These are phyloP conservation scores for Lomographa bimaculata DNA, from an alignment of 2,888 invertebrate genomes.

Conservation along the genomic window DNA sequence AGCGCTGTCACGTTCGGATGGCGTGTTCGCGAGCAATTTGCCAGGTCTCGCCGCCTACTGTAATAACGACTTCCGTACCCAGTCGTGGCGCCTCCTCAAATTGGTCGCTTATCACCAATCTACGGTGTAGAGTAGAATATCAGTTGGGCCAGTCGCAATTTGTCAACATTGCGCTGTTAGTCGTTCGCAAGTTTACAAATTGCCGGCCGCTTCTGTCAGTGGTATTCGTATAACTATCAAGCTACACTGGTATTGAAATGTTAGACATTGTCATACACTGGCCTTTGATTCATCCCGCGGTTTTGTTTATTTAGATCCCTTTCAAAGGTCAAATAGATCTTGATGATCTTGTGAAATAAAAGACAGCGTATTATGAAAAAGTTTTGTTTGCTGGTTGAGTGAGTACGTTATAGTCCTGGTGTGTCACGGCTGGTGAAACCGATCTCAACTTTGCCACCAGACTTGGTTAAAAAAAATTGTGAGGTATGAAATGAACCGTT, in stretches of 20 bases:
- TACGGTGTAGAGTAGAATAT: slow-evolving; percentile 76
- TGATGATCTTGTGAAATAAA: too few relatives aligned
- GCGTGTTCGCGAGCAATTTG: slow-evolving; percentile 80
- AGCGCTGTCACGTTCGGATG: slow-evolving; percentile 81
- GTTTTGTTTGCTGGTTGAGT: too few relatives aligned
- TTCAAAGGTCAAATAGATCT: too few relatives aligned
- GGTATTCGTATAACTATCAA: too few relatives aligned
- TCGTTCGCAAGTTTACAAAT: slow-evolving; percentile 51
- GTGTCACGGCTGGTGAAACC: too few relatives aligned
- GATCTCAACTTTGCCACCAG: too few relatives aligned
- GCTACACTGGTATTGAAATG: slow-evolving; percentile 7
- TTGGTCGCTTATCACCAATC: slow-evolving; percentile 84
- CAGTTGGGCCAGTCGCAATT: slow-evolving; percentile 73
- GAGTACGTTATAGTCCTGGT: too few relatives aligned
- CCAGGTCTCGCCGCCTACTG: slow-evolving; percentile 79
- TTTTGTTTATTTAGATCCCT: too few relatives aligned
- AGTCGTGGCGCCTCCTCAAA: slow-evolving; percentile 82
- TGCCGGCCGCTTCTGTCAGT: slow-evolving; percentile 6
- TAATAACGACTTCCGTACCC: slow-evolving; percentile 83
- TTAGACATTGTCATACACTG: neutral
- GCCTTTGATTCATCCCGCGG: too few relatives aligned
- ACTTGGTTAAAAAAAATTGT: too few relatives aligned
- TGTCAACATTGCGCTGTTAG: slow-evolving; percentile 66
- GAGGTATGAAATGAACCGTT: too few relatives aligned
- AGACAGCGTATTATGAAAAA: too few relatives aligned